A percentile compares a stretch with the other conserved stretches of the same genome.
Conservation (phyloP, 2,797 vertebrate species). For the Poeciliopsis paucimaculata region DNA sequence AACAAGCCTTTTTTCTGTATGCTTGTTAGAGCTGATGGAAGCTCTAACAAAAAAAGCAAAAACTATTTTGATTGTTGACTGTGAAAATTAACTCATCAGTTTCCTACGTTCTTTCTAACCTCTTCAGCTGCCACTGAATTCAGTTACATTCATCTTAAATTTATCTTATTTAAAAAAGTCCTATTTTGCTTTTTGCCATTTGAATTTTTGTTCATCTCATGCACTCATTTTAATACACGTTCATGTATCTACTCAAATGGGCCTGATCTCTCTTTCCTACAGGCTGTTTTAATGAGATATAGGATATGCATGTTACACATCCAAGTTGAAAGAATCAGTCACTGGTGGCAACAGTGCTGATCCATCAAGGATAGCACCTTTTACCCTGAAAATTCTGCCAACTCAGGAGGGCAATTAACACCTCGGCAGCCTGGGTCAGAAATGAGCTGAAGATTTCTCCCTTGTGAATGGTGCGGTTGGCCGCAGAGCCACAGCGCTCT, state of each 20-base stretch:
- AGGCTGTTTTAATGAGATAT: slow-evolving; percentile 85
- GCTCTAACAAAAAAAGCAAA: not conserved
- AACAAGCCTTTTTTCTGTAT: too few relatives aligned
- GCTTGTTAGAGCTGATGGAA: too few relatives aligned
- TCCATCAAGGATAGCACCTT: slow-evolving; percentile 92
- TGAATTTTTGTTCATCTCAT: slow-evolving; percentile 17
- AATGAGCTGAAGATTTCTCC: slow-evolving; percentile 85
- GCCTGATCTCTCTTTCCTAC: slow-evolving; percentile 55
- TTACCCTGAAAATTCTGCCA: slow-evolving; percentile 89
- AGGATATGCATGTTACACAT: slow-evolving; percentile 86
- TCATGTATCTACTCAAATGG: slow-evolving; percentile 1
- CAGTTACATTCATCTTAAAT: not conserved
- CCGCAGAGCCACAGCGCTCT: slow-evolving; percentile 64
- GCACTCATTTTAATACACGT: slow-evolving; percentile 23
- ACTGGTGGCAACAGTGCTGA: slow-evolving; percentile 90
- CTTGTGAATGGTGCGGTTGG: slow-evolving; percentile 69
- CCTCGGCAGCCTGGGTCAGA: slow-evolving; percentile 85
- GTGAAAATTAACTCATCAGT: not conserved
- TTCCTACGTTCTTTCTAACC: not conserved
- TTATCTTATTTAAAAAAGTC: not conserved
- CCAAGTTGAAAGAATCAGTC: slow-evolving; percentile 86
- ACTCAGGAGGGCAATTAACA: slow-evolving; percentile 93
- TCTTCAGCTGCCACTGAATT: not conserved
- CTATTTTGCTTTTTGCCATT: not conserved
- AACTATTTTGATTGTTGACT: not conserved